Percentiles rank a stretch among this genome's conserved stretches.
These are phyloP conservation scores for Magallana nippona DNA, from an alignment of 2,888 invertebrate genomes.

Conservation along the genomic window DNA sequence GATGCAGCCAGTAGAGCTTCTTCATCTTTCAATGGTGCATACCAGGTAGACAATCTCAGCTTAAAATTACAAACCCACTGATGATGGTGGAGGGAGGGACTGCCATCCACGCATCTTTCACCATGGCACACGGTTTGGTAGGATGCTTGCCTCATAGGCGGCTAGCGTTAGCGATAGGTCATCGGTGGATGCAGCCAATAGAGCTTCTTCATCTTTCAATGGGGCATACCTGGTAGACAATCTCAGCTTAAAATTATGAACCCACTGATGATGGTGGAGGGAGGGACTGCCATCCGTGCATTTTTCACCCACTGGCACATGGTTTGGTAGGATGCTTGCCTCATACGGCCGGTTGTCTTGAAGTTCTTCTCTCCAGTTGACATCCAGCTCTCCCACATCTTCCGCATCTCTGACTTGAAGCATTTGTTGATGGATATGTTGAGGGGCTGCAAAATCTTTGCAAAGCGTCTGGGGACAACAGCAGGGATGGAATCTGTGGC, in stretches of 20 bases:
- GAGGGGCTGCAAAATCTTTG: constrained; percentile 50
- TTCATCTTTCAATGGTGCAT: too few relatives aligned
- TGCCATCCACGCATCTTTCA: background rate
- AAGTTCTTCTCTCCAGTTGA: constrained; percentile 17
- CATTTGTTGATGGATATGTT: constrained; percentile 49
- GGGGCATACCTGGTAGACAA: too few relatives aligned
- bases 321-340: constrained; percentile 2
- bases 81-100: background rate
- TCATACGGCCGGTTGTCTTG: background rate
- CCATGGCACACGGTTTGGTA: background rate
- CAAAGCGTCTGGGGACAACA: constrained; percentile 46
- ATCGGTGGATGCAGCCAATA: too few relatives aligned
- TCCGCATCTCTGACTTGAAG: constrained; percentile 42
- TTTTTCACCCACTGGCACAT: constrained; percentile 13
- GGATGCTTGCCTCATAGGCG: background rate
- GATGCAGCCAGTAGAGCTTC: too few relatives aligned
- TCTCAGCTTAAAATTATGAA: constrained; percentile 19
- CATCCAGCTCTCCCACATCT: constrained; percentile 52
- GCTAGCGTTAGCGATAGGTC: too few relatives aligned
- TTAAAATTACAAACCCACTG: constrained; percentile 11
- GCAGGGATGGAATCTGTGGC: background rate
- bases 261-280: background rate
- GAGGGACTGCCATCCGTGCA: background rate
- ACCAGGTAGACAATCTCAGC: background rate
- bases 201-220: too few relatives aligned